Base-by-base conservation (phyloP, 2,888 invertebrate species). In the Cactoblastis cactorum region DNA sequence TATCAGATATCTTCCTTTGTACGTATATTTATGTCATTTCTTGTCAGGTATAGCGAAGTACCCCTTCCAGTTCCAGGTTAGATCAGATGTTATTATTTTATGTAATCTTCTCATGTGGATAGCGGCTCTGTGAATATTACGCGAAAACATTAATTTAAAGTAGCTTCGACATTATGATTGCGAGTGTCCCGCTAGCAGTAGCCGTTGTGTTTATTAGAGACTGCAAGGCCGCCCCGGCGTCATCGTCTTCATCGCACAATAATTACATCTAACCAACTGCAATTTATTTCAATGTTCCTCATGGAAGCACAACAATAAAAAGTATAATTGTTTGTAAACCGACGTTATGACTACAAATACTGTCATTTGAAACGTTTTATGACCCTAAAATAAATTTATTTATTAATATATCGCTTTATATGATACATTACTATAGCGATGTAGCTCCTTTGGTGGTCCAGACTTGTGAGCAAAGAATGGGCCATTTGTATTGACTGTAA, bases 401-500 rank as follows among this genome's bases (percentile, higher is more conserved):
- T 12, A 24, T 33, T 35, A 12, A 48, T 48, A 37, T 53, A 41
- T 47, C 38, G 52, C 50, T 53, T 54, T 48, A 51, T 50, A 52
- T 53, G 47, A 28, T 43, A 28, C 32, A 15, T 43, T 15, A 59
- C 60, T 3, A 12, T 17, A n/a, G 57, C 56, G 53, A 59, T 52
- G 53, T 56, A 52, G 54, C 67, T 53, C 62, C 74, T 65, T 62
- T 65, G 81, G 80, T 78, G 79, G 79, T 75, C 79, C 54, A 59
- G 50, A 53, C 49, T 57, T 56, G 65, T 63, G 63, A 63, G 68
- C 69, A 68, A 69, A 70, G 71, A 68, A 75, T 74, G 63, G 72
- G 60, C 74, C 68, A 72, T 79, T 79, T 75, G 71, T 71, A 67
- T 39, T 22, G 65, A 62, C 63, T 63, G 74, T 75, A 69, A 76